Percentiles rank a stretch among this genome's conserved stretches.
These are phyloP conservation scores for Simalia tracyae DNA, from an alignment of 2,797 vertebrate genomes.

Conservation along the genomic window DNA sequence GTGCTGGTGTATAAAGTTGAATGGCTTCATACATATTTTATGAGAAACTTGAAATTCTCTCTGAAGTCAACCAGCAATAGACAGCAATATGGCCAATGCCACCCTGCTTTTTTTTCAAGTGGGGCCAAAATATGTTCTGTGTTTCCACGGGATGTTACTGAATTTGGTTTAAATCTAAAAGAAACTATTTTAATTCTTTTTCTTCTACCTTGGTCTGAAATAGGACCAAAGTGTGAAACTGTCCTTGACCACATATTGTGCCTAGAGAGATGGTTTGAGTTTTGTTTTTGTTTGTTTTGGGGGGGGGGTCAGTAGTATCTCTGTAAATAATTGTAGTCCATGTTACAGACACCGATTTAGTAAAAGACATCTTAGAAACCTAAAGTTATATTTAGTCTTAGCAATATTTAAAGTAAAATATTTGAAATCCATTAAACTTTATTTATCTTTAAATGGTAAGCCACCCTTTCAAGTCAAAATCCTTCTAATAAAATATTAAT, in stretches of 20 bases:
- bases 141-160: background rate
- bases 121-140: background rate
- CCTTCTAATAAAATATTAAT: background rate
- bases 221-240: background rate
- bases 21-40: conserved; percentile 31
- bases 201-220: background rate
- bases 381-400: background rate
- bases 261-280: background rate
- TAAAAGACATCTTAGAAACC: background rate
- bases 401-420: background rate
- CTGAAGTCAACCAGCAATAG: background rate
- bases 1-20: conserved; percentile 36
- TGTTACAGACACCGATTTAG: background rate
- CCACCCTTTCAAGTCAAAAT: background rate
- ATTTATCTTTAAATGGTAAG: background rate
- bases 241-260: conserved; percentile 20
- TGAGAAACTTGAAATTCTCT: background rate
- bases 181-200: background rate
- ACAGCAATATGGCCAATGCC: background rate
- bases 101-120: background rate
- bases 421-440: background rate
- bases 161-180: background rate
- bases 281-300: background rate
- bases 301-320: background rate
- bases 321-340: background rate